phyloP scores from a whole-genome alignment of 2,797 vertebrate species.

The Phrynocephalus guinanensis region DNA sequence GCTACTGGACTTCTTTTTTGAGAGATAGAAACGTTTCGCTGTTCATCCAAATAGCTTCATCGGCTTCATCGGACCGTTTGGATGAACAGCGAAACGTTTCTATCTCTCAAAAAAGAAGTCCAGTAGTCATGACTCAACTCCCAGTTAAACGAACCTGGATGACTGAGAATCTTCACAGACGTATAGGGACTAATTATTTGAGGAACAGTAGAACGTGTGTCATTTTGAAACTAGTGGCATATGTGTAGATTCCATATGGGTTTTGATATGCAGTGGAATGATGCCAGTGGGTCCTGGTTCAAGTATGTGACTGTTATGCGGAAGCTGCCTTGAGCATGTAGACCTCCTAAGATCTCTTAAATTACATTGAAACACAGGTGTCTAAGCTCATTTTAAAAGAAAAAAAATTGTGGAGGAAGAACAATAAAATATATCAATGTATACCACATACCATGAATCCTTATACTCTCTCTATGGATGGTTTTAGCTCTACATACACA shows the following conservation, averaged over 20 bases:
- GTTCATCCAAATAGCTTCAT: too few species aligned
- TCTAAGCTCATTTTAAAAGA: not conserved
- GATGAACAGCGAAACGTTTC: too few species aligned
- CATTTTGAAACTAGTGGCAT: not conserved
- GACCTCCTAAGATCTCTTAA: not conserved
- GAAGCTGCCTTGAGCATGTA: not conserved
- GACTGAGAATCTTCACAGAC: too few species aligned
- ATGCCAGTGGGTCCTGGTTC: not conserved
- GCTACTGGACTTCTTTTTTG: too few species aligned
- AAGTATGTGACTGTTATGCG: not conserved
- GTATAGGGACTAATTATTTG: not conserved
- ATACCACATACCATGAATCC: too few species aligned
- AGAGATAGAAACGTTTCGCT: too few species aligned
- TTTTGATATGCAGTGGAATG: not conserved
- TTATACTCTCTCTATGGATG: not conserved
- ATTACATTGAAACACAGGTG: not conserved
- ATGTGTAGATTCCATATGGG: not conserved
- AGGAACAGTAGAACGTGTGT: not conserved
- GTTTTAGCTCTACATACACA: not conserved
- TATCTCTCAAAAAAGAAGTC: too few species aligned
- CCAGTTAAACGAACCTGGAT: too few species aligned
- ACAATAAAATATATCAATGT: not conserved
- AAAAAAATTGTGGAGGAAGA: not conserved
- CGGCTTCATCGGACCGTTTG: too few species aligned
- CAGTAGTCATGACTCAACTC: too few species aligned